Evolutionary conservation across 2,888 invertebrate species (phyloP).

Genomic region (Apotomis capreana): DNA sequence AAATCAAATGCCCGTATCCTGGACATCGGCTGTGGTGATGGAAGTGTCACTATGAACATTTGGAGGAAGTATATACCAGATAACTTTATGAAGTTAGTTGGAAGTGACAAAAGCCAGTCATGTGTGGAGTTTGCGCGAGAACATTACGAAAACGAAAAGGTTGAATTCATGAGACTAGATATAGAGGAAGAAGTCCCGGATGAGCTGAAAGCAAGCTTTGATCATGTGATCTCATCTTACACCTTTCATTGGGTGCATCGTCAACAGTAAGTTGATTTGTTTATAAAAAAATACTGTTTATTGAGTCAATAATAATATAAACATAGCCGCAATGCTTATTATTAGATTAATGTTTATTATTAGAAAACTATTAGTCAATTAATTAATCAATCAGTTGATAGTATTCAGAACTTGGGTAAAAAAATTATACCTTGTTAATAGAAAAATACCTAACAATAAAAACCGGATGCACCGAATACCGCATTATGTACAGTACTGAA

Average conservation of each 20-base stretch:
- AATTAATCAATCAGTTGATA: no score
- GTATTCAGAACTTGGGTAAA: no score
- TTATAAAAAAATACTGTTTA: neutral
- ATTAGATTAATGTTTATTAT: no score
- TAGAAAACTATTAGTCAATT: no score
- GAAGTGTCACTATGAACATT: neutral
- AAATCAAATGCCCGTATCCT: slow-evolving; percentile 3
- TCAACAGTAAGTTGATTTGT: slow-evolving; percentile 28
- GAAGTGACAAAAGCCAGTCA: slow-evolving; percentile 20
- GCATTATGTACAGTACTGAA: no score
- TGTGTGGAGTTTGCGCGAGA: slow-evolving; percentile 24
- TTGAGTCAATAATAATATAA: neutral
- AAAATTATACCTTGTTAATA: no score
- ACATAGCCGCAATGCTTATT: no score
- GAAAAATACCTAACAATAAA: no score
- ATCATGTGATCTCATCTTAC: slow-evolving; percentile 37
- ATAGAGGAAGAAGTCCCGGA: slow-evolving; percentile 6
- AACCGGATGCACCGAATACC: no score
- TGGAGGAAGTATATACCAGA: slow-evolving; percentile 7
- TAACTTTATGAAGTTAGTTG: slow-evolving; percentile 18
- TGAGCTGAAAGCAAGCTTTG: slow-evolving; percentile 18
- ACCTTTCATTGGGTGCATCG: slow-evolving; percentile 30
- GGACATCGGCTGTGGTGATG: slow-evolving; percentile 16
- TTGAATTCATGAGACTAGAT: slow-evolving; percentile 21
- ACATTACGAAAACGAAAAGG: slow-evolving; percentile 14